These are phyloP conservation scores for Dusona sp. DNA, from an alignment of 2,888 invertebrate species.

Conservation along the genomic window DNA sequence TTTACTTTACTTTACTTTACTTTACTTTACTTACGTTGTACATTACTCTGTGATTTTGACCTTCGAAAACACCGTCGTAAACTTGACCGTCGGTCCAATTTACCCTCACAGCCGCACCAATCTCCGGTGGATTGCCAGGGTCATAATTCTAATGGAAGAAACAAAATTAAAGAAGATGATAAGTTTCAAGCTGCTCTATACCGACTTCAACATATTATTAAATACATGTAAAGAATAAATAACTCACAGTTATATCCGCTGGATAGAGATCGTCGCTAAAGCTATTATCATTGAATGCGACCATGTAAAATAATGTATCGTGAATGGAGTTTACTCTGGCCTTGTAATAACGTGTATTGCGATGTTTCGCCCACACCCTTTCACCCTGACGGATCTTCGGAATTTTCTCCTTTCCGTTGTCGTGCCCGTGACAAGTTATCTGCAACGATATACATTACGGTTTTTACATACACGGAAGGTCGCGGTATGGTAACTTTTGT, in stretches of 20 bases:
- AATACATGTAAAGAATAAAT: not conserved
- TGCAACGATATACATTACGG: conserved; percentile 59
- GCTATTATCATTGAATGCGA: conserved; percentile 88
- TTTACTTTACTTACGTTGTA: conserved; percentile 80
- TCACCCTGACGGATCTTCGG: conserved; percentile 82
- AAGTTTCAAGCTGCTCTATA: not conserved
- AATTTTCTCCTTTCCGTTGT: conserved; percentile 78
- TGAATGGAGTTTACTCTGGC: conserved; percentile 85
- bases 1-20: no score
- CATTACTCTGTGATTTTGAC: conserved; percentile 82
- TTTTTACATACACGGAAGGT: not conserved
- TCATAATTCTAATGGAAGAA: conserved; percentile 77
- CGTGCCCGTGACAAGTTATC: conserved; percentile 81
- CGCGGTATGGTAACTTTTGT: not conserved
- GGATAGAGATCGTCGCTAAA: conserved; percentile 87
- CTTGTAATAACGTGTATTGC: conserved; percentile 87
- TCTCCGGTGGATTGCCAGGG: conserved; percentile 80
- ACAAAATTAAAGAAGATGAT: not conserved
- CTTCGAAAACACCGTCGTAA: conserved; percentile 85
- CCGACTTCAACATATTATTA: not conserved
- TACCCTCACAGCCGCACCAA: conserved; percentile 86
- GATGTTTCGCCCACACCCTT: conserved; percentile 88
- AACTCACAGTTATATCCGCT: conserved; percentile 86
- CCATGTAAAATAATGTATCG: conserved; percentile 86
- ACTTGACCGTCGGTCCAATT: conserved; percentile 86